Conservation (phyloP, 53 echinoderm and acorn worm genomes). For the Arbacia lixula region DNA sequence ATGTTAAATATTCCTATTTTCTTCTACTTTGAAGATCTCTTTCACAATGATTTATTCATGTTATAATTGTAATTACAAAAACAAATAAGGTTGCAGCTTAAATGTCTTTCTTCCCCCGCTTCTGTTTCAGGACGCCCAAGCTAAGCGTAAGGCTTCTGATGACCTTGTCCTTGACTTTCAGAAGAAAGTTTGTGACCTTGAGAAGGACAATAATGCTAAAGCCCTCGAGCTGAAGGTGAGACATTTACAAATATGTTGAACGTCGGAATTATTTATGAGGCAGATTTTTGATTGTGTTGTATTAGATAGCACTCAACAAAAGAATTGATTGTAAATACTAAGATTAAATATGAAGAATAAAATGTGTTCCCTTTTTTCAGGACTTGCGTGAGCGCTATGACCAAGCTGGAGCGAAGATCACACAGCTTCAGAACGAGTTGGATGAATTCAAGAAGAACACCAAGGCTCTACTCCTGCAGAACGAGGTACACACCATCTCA, state of each 20-base stretch:
- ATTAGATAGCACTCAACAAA: no score
- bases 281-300: no score
- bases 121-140: slow-evolving; percentile 9
- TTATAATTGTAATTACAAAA: no score
- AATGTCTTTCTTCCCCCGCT: no score
- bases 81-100: no score
- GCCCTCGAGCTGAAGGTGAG: slow-evolving; percentile 16
- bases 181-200: background rate
- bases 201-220: background rate
- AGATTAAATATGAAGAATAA: no score
- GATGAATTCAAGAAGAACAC: background rate
- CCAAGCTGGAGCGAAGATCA: background rate
- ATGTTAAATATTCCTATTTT: no score
- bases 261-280: no score
- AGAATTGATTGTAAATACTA: no score
- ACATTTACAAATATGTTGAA: no score
- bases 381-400: slow-evolving; percentile 38
- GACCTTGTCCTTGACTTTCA: slow-evolving; percentile 1
- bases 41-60: no score
- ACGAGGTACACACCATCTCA: background rate
- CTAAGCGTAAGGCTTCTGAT: background rate
- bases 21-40: no score
- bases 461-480: background rate
- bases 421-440: background rate
- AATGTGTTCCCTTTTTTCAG: background rate